Evolutionary conservation across 2,113 vertebrate genomes (phyloP).

Genomic region (Rhinopomastus cyanomelas): DNA sequence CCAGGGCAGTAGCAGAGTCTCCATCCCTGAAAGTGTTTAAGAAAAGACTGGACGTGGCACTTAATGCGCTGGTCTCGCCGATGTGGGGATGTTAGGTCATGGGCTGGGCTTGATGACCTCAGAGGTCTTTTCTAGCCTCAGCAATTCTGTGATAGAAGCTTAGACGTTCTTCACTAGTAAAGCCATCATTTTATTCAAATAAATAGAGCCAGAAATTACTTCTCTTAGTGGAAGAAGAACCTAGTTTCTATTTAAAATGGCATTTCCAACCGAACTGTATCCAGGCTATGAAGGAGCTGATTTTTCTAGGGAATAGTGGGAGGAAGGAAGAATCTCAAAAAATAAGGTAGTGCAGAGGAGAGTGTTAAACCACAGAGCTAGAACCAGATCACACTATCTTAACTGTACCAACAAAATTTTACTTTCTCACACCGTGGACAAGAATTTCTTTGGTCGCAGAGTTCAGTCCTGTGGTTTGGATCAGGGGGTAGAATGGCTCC

Average conservation of each 20-base stretch:
- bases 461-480: neutral
- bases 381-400: neutral
- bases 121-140: too few species aligned
- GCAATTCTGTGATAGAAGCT: too few species aligned
- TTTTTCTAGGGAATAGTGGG: constrained; percentile 46
- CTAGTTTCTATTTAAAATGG: constrained; percentile 4
- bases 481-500: neutral
- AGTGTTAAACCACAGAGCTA: neutral
- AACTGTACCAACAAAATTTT: neutral
- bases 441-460: neutral
- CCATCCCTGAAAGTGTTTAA: too few species aligned
- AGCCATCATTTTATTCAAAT: neutral
- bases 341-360: neutral
- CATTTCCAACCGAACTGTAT: neutral
- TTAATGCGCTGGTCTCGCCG: too few species aligned
- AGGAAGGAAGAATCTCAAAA: constrained; percentile 28
- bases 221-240: neutral
- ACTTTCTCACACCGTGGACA: neutral
- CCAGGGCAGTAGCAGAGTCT: too few species aligned
- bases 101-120: too few species aligned
- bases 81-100: too few species aligned
- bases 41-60: too few species aligned
- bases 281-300: neutral
- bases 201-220: neutral
- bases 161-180: neutral